Evolutionary conservation across 2,113 vertebrate genomes (phyloP).

Genomic region (Eretmochelys imbricata): DNA sequence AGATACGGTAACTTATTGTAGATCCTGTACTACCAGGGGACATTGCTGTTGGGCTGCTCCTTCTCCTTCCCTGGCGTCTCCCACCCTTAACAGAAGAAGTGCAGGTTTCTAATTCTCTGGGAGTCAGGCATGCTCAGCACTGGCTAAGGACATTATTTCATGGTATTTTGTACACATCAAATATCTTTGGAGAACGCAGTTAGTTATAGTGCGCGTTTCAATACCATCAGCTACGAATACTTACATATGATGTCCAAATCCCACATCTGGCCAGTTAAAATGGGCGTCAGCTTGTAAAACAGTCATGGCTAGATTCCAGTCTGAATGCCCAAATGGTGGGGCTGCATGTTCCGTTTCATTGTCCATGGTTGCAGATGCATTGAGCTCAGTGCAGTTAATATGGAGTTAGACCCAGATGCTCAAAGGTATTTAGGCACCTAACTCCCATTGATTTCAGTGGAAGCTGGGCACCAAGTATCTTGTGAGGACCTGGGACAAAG

Average conservation of each 20-base stretch:
- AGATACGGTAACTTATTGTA: conserved; percentile 82
- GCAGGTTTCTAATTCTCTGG: neutral
- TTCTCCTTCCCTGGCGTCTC: neutral
- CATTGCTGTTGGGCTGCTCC: neutral
- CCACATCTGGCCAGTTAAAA: neutral
- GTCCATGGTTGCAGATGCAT: neutral
- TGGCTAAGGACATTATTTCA: accelerated
- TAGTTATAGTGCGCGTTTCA: accelerated
- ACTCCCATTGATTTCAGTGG: neutral
- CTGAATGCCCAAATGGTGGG: neutral
- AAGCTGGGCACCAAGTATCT: neutral
- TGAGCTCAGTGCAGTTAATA: neutral
- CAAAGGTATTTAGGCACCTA: neutral
- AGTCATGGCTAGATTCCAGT: neutral
- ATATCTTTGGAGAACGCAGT: neutral
- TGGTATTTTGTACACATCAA: neutral
- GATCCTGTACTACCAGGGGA: neutral
- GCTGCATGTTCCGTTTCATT: neutral
- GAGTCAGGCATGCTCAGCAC: neutral
- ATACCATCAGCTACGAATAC: neutral
- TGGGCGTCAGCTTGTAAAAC: neutral
- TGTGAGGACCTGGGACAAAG: neutral
- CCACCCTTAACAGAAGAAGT: neutral
- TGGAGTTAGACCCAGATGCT: neutral
- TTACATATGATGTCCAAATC: neutral